A percentile compares a stretch with the other conserved stretches of the same genome.
These are phyloP conservation scores for Sericinus montela DNA, from an alignment of 2,888 invertebrate species.

Conservation along the genomic window DNA sequence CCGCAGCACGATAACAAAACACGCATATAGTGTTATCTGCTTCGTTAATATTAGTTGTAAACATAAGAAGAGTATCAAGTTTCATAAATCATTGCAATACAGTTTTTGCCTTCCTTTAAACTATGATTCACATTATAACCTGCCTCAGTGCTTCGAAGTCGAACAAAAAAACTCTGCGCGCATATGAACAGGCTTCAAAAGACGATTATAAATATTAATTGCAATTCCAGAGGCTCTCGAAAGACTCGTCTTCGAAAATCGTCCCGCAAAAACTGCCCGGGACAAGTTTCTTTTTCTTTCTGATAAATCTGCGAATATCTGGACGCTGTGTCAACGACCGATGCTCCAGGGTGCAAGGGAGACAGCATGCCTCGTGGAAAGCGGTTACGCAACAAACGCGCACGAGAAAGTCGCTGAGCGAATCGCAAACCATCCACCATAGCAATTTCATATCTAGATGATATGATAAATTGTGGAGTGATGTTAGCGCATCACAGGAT, in stretches of 20 bases:
- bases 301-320: slow-evolving; percentile 38
- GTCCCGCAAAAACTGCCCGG: slow-evolving; percentile 18
- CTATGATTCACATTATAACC: slow-evolving; percentile 1
- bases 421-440: slow-evolving; percentile 32
- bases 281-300: slow-evolving; percentile 19
- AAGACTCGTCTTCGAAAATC: slow-evolving; percentile 15
- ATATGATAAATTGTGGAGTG: slow-evolving; percentile 32
- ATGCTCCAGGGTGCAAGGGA: slow-evolving; percentile 59
- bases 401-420: slow-evolving; percentile 61
- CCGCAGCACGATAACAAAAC: slow-evolving; percentile 38
- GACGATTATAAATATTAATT: slow-evolving; percentile 17
- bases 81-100: not conserved
- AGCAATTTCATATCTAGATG: slow-evolving; percentile 53
- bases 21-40: slow-evolving; percentile 40
- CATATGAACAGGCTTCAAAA: not conserved
- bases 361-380: slow-evolving; percentile 69
- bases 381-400: slow-evolving; percentile 71
- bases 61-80: slow-evolving; percentile 1
- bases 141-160: not conserved
- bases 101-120: not conserved
- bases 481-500: not conserved
- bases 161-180: not conserved
- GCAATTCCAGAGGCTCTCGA: not conserved
- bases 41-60: slow-evolving; percentile 26
- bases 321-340: slow-evolving; percentile 65